Conservation (phyloP, 92 coral and sea anemone genomes). For the Bergia sp. region DNA sequence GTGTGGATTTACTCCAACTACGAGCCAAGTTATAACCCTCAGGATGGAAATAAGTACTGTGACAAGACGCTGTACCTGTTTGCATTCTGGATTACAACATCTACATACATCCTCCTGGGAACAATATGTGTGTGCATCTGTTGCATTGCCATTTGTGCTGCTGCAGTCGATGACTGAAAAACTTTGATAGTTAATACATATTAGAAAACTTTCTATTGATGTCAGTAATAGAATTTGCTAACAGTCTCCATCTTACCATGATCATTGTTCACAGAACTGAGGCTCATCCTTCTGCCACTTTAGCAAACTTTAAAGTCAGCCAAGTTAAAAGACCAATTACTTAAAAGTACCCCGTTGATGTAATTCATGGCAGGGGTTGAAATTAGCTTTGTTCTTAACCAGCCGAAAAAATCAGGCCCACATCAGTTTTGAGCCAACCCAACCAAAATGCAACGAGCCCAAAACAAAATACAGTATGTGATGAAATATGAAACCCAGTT, state of each 20-base stretch:
- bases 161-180: conserved; percentile 48
- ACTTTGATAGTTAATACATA: too few species aligned
- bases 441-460: too few species aligned
- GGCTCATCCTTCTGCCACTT: neutral
- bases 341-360: too few species aligned
- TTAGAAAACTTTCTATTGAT: neutral
- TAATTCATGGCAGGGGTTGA: too few species aligned
- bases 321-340: too few species aligned
- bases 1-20: conserved; percentile 91
- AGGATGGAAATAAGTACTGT: conserved; percentile 49
- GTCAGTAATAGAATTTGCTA: neutral
- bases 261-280: neutral
- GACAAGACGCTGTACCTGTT: conserved; percentile 88
- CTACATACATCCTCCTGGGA: conserved; percentile 80
- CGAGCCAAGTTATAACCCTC: conserved; percentile 29
- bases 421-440: too few species aligned
- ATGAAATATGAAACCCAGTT: too few species aligned
- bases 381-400: too few species aligned
- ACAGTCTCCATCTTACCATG: neutral
- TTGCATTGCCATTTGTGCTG: conserved; percentile 87
- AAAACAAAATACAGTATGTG: too few species aligned
- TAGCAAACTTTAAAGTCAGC: too few species aligned
- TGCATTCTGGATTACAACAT: conserved; percentile 93
- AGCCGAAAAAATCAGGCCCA: too few species aligned
- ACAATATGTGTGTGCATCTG: conserved; percentile 83